A percentile compares a stretch with the other conserved stretches of the same genome.
Conservation (phyloP, 2,888 invertebrate species). For the Polylopha cassiicola region DNA sequence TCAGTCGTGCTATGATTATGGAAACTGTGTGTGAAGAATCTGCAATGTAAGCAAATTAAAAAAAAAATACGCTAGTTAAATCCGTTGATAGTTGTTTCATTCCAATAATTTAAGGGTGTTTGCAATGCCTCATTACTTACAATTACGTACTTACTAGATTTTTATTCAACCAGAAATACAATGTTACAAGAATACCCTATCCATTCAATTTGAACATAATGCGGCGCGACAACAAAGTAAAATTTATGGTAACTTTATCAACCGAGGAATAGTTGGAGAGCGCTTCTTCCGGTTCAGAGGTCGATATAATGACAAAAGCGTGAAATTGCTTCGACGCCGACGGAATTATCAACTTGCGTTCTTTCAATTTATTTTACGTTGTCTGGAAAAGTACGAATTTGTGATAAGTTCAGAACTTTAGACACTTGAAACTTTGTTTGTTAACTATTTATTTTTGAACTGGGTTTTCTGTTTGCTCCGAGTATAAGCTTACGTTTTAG, state of each 20-base stretch:
- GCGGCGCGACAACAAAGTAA: not conserved
- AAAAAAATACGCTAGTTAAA: too few species aligned
- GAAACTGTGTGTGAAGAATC: too few species aligned
- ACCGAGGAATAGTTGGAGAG: constrained; percentile 19
- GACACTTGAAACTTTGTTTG: constrained; percentile 5
- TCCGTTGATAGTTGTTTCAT: too few species aligned
- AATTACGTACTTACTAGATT: too few species aligned
- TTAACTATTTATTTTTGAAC: too few species aligned
- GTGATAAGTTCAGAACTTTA: constrained; percentile 3
- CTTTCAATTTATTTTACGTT: constrained; percentile 20
- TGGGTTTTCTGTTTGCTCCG: too few species aligned
- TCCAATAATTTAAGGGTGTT: too few species aligned
- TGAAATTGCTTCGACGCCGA: constrained; percentile 41
- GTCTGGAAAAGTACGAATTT: constrained; percentile 11
- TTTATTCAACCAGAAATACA: not conserved
- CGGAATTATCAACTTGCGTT: constrained; percentile 22
- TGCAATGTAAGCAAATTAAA: too few species aligned
- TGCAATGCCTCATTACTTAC: too few species aligned
- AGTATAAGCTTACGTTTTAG: too few species aligned
- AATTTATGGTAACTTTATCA: constrained; percentile 16
- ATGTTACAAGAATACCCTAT: too few species aligned
- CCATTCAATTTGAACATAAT: not conserved
- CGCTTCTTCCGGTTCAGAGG: constrained; percentile 16
- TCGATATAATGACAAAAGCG: constrained; percentile 33
- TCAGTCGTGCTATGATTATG: too few species aligned